A percentile compares a stretch with the other conserved stretches of the same genome.
These are phyloP conservation scores for Parasteatoda lunata DNA, from an alignment of 2,888 invertebrate genomes.

Conservation along the genomic window DNA sequence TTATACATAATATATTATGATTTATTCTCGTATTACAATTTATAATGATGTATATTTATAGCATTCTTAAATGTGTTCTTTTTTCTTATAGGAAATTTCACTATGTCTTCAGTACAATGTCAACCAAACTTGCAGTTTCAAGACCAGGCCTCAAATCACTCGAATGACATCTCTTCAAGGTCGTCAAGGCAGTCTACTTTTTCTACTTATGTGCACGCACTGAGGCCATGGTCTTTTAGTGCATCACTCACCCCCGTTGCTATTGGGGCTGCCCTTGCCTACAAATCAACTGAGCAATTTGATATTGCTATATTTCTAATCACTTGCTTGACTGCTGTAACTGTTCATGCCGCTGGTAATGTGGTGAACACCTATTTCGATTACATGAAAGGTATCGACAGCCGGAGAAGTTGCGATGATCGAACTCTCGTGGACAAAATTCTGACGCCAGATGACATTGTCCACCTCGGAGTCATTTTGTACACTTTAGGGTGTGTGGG, in stretches of 20 bases:
- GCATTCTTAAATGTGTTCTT: neutral
- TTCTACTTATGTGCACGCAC: conserved; percentile 84
- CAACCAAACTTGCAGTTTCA: conserved; percentile 33
- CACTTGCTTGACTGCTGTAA: conserved; percentile 89
- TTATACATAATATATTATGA: neutral
- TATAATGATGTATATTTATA: too few relatives aligned
- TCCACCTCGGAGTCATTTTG: conserved; percentile 89
- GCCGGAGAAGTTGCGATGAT: conserved; percentile 84
- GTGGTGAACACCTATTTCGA: conserved; percentile 97
- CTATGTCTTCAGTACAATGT: conserved; percentile 48
- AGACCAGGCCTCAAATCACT: conserved; percentile 43
- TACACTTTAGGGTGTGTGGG: conserved; percentile 91
- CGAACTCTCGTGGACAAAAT: conserved; percentile 95
- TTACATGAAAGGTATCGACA: conserved; percentile 93
- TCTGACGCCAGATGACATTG: conserved; percentile 87
- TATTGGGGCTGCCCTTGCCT: conserved; percentile 90
- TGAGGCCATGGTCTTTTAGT: conserved; percentile 95
- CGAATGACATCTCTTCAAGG: neutral
- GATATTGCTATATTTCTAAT: conserved; percentile 86
- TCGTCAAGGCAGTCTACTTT: conserved; percentile 57
- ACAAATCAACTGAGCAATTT: conserved; percentile 84
- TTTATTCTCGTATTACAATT: neutral
- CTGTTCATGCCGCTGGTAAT: conserved; percentile 96
- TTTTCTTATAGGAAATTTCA: conserved; percentile 21
- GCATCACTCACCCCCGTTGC: conserved; percentile 93